Conservation (phyloP, 2,113 vertebrate species). For the Psammodynastes pulverulentus region DNA sequence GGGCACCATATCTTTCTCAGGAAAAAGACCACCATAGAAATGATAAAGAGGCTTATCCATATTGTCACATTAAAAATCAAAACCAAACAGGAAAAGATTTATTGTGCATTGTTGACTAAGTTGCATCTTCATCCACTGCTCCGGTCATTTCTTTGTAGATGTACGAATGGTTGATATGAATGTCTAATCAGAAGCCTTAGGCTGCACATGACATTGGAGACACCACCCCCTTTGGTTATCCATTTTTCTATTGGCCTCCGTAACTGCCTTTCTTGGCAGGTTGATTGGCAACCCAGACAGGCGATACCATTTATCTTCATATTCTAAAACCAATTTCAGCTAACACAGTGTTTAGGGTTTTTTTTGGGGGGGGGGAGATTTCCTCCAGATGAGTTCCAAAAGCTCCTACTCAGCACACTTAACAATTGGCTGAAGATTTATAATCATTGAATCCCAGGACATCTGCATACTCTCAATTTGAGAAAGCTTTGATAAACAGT, state of each 20-base stretch:
- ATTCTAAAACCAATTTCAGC: not conserved
- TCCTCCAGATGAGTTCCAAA: not conserved
- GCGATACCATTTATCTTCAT: not conserved
- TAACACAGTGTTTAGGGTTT: not conserved
- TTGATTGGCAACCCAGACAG: not conserved
- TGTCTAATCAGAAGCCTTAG: not conserved
- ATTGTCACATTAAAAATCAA: not conserved
- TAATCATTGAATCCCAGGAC: not conserved
- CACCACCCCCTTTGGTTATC: not conserved
- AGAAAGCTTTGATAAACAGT: not conserved
- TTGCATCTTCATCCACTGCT: not conserved
- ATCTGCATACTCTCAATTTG: not conserved
- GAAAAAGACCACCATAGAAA: not conserved
- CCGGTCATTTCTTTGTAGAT: not conserved
- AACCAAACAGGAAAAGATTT: not conserved
- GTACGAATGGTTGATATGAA: not conserved
- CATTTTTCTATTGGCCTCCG: not conserved
- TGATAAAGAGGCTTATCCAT: not conserved
- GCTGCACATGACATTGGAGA: not conserved
- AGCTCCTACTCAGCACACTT: not conserved
- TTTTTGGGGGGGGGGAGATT: not conserved
- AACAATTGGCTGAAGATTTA: not conserved
- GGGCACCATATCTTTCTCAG: not conserved
- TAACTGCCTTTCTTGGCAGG: not conserved
- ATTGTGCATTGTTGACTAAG: not conserved